These are phyloP conservation scores for Patagioenas fasciata DNA, from an alignment of 2,113 vertebrate genomes.

Conservation along the genomic window DNA sequence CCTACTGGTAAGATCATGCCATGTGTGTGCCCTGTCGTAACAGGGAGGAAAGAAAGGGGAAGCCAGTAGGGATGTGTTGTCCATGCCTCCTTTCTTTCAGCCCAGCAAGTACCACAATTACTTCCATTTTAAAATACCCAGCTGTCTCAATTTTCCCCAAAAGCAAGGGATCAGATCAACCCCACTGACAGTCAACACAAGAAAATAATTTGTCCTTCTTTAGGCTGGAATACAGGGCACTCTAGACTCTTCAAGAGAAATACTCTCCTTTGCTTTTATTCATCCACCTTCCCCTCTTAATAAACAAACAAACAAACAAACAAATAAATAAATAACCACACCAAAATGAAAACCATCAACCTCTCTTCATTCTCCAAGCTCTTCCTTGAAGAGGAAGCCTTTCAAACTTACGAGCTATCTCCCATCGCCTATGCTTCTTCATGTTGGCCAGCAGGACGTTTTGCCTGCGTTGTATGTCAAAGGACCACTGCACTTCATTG, in stretches of 20 bases:
- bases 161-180: neutral
- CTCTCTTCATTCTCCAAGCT: neutral
- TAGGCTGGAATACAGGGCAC: neutral
- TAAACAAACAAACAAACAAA: neutral
- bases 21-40: neutral
- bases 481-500: neutral
- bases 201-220: neutral
- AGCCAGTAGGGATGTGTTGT: neutral
- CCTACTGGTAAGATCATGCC: neutral
- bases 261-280: neutral
- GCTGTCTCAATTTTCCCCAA: neutral
- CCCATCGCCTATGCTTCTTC: neutral
- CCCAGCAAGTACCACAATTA: neutral
- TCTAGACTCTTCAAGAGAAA: neutral
- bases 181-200: neutral
- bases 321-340: neutral
- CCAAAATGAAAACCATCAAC: neutral
- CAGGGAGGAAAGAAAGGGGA: neutral
- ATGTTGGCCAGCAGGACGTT: neutral
- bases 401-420: neutral
- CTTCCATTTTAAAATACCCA: neutral
- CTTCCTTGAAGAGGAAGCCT: neutral
- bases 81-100: neutral
- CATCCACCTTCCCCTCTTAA: neutral
- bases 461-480: neutral